These are phyloP conservation scores for Alexandromys fortis DNA, from an alignment of 2,113 vertebrate genomes.

Conservation along the genomic window DNA sequence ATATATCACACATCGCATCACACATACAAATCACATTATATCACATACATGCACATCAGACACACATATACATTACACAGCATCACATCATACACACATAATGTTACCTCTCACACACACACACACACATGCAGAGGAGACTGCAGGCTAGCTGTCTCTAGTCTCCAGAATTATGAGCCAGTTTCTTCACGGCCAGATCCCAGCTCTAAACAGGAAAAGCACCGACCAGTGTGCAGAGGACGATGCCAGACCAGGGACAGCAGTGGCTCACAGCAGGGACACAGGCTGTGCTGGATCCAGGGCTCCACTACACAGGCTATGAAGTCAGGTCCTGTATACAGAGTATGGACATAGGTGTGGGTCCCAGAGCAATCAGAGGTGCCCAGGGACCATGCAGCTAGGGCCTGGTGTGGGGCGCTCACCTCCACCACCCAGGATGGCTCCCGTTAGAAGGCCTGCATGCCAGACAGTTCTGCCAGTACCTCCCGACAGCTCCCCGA, in stretches of 20 bases:
- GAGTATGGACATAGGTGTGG: background rate
- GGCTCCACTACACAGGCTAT: background rate
- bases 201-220: background rate
- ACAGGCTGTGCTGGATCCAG: background rate
- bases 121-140: background rate
- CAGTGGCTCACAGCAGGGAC: no score
- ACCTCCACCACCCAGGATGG: background rate
- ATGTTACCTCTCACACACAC: background rate
- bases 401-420: background rate
- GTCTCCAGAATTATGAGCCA: background rate
- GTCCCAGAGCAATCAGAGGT: background rate
- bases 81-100: background rate
- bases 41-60: no score
- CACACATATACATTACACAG: no score
- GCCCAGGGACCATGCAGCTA: no score
- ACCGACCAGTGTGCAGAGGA: background rate
- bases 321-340: background rate
- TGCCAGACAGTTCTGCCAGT: background rate
- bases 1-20: no score
- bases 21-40: no score
- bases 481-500: background rate
- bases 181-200: background rate
- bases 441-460: background rate
- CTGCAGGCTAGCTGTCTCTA: background rate
- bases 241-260: background rate